Percentiles rank a stretch among this genome's conserved stretches.
Evolutionary conservation across 1,140 invertebrate genomes (phyloP).

Genomic region (Drosophila sturtevanti): DNA sequence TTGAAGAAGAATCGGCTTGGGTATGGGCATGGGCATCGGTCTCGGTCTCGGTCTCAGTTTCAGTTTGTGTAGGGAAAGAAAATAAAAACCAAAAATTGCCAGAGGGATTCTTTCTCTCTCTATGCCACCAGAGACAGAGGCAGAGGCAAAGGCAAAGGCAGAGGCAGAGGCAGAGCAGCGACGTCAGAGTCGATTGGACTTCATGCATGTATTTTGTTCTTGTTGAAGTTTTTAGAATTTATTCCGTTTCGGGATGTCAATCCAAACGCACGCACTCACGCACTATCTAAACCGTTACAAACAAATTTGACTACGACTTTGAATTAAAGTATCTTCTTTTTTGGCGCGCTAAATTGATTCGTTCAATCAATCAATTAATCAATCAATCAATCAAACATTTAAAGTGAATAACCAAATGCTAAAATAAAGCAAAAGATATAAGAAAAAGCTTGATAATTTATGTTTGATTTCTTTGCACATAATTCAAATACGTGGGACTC

Average conservation of each 20-base stretch:
- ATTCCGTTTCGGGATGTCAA: slow-evolving; percentile 82
- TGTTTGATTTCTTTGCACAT: slow-evolving; percentile 30
- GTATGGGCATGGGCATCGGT: slow-evolving; percentile 28
- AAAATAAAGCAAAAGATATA: not conserved
- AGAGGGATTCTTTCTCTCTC: slow-evolving; percentile 69
- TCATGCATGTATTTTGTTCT: slow-evolving; percentile 78
- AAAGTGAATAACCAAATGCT: too few species aligned
- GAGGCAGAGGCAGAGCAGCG: slow-evolving; percentile 23
- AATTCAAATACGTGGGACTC: slow-evolving; percentile 2
- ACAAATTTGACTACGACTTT: slow-evolving; percentile 34
- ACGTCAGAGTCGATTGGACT: slow-evolving; percentile 14
- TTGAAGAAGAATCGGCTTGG: slow-evolving; percentile 52
- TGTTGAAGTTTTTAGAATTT: slow-evolving; percentile 80
- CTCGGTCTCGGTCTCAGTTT: slow-evolving; percentile 25
- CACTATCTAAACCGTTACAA: too few species aligned
- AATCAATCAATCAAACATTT: slow-evolving; percentile 39
- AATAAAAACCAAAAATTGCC: slow-evolving; percentile 55
- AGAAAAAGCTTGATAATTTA: slow-evolving; percentile 32
- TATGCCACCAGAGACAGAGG: slow-evolving; percentile 34
- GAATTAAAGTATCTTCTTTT: slow-evolving; percentile 44
- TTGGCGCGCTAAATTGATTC: slow-evolving; percentile 40
- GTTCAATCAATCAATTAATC: slow-evolving; percentile 32
- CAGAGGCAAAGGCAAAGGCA: slow-evolving; percentile 6
- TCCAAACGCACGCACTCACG: slow-evolving; percentile 76
- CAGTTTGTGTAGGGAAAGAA: slow-evolving; percentile 48